phyloP scores from a whole-genome alignment of 2,113 vertebrate genomes.

The Acanthisitta chloris region DNA sequence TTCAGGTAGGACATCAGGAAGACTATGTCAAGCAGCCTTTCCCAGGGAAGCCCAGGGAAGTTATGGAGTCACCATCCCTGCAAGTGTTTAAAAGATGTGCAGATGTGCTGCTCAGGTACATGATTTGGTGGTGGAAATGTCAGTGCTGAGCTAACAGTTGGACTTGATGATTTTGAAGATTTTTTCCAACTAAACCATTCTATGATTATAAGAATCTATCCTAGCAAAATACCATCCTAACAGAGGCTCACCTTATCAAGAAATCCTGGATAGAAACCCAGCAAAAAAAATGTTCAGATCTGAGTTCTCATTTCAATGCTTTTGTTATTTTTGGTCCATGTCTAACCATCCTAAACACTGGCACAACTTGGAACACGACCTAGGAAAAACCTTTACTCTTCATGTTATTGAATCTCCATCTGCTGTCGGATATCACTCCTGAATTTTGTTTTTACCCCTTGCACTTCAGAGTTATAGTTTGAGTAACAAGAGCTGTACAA shows the following conservation, averaged over 20 bases:
- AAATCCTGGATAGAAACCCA: not conserved
- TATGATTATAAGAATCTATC: not conserved
- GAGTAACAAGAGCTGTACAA: conserved; percentile 10
- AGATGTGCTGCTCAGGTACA: not conserved
- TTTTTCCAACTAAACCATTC: not conserved
- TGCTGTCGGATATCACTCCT: conserved; percentile 11
- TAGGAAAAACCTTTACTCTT: not conserved
- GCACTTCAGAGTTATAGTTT: not conserved
- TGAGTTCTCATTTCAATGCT: not conserved
- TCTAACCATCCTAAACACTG: not conserved
- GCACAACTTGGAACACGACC: not conserved
- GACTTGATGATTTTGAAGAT: not conserved
- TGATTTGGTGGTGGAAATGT: not conserved
- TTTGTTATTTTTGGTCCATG: not conserved
- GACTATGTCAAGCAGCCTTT: not conserved
- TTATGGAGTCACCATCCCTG: not conserved
- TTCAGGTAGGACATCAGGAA: not conserved
- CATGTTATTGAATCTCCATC: conserved; percentile 2
- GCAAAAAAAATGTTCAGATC: not conserved
- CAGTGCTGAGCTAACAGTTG: not conserved
- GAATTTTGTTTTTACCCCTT: conserved; percentile 22
- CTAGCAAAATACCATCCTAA: not conserved
- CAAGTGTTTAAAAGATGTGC: not conserved
- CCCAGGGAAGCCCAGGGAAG: not conserved
- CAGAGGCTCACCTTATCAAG: not conserved